These are phyloP conservation scores for Caenorhabditis sp. DNA, from an alignment of 2,888 invertebrate species.

Conservation along the genomic window DNA sequence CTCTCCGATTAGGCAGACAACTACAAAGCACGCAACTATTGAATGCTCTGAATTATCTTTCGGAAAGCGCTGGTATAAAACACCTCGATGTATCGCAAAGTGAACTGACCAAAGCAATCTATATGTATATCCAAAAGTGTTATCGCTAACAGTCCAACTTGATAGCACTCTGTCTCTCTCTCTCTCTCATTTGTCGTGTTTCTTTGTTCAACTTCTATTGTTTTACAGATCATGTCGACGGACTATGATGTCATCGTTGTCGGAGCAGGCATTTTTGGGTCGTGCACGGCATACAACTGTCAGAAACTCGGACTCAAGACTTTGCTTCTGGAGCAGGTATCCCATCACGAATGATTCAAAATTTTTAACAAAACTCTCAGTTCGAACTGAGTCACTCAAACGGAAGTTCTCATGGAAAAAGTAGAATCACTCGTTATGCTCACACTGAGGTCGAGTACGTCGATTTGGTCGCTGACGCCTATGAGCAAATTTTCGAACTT, in stretches of 20 bases:
- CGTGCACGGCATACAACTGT: slow-evolving; percentile 73
- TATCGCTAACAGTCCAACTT: slow-evolving; percentile 6
- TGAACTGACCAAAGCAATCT: too few relatives aligned
- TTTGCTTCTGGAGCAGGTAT: slow-evolving; percentile 75
- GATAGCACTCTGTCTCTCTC: slow-evolving; percentile 3
- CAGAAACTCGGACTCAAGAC: slow-evolving; percentile 73
- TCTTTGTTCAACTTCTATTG: neutral
- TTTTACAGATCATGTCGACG: slow-evolving; percentile 6
- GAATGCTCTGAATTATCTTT: neutral
- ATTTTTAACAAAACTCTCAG: too few relatives aligned
- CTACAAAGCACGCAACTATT: neutral
- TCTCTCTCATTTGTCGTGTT: slow-evolving; percentile 4
- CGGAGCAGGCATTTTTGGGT: slow-evolving; percentile 76
- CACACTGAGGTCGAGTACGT: slow-evolving; percentile 71
- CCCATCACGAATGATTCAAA: too few relatives aligned
- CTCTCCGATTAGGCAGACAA: neutral
- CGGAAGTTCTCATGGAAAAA: slow-evolving; percentile 77
- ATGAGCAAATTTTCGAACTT: slow-evolving; percentile 63
- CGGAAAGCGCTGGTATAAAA: too few relatives aligned
- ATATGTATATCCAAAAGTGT: too few relatives aligned
- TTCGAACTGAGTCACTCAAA: slow-evolving; percentile 67
- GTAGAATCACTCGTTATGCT: slow-evolving; percentile 76
- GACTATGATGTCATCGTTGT: slow-evolving; percentile 72
- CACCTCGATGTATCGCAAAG: too few relatives aligned
- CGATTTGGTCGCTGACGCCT: slow-evolving; percentile 62